Evolutionary conservation across 2,888 invertebrate species (phyloP), one percentile per base, ranked within the genome.

Genomic region (Pachymerium ferrugineum): DNA sequence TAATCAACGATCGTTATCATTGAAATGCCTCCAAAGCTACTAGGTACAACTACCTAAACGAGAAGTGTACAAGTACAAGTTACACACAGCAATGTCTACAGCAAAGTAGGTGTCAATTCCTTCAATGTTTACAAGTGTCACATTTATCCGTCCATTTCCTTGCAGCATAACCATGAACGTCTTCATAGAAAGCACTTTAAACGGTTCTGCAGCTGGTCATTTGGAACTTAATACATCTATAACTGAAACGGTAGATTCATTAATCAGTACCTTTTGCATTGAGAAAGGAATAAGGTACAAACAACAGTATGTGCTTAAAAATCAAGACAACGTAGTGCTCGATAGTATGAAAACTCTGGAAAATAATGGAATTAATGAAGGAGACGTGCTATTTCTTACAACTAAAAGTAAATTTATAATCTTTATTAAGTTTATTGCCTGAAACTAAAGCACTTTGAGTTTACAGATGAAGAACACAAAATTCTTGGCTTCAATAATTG

Each of bases 401-500:
- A 78, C 77, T 33, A 77, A 77, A 77, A 78, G 82, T 82, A 77
- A 74, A 78, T 14, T 2, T 14, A 25, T 30, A 28, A 28, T 14
- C 19, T 30, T 70, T 70, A 70, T 12, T 33, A 25, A 42, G 42
- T 54, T 25, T 54, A 29, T 47, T 47, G 16, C 22, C 1, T 22
- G 10, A 72, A n/a, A n/a, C n/a, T n/a, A n/a, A n/a, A n/a, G n/a
- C n/a, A n/a, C n/a, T n/a, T n/a, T n/a, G n/a, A n/a, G n/a, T n/a
- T 54, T 72, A 47, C 31, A 73, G 75, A 47, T 47, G 35, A 30
- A 14, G 72, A 75, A 5, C 74, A 76, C 28, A 54, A 33, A 3
- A 62, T 75, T 6, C 78, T 79, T 71, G 77, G 79, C 3, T 82
- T 82, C 77, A 81, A 80, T 76, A 79, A 80, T 42, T 83, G 83